Evolutionary conservation across 2,797 vertebrate species (phyloP).

Genomic region (Morelia viridis): DNA sequence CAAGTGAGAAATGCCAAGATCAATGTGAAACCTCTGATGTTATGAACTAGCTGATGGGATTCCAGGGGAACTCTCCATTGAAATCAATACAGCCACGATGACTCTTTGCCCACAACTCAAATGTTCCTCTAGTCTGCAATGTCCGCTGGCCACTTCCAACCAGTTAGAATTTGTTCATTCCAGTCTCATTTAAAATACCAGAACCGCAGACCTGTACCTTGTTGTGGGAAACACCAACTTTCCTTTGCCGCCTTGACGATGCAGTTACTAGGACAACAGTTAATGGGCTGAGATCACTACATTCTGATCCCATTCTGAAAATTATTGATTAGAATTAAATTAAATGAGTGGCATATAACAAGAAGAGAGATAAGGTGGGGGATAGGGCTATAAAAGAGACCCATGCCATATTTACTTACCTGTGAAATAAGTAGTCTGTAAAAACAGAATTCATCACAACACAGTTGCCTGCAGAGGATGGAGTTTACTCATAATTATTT

Average conservation of each 20-base stretch:
- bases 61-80: background rate
- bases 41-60: conserved; percentile 2
- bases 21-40: background rate
- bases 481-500: background rate
- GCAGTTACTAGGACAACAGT: conserved; percentile 55
- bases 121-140: conserved; percentile 35
- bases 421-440: background rate
- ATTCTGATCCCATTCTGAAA: conserved; percentile 36
- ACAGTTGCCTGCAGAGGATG: background rate
- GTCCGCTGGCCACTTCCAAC: conserved; percentile 22
- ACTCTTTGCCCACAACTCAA: conserved; percentile 27
- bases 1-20: background rate
- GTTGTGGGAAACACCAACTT: conserved; percentile 47
- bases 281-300: conserved; percentile 34
- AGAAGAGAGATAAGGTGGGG: background rate
- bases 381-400: background rate
- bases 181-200: conserved; percentile 44
- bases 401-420: background rate
- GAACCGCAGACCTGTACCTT: conserved; percentile 35
- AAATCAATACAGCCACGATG: background rate
- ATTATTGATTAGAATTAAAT: background rate
- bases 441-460: background rate
- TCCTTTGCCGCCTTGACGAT: conserved; percentile 50
- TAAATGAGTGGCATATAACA: conserved; percentile 4
- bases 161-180: conserved; percentile 44